These are phyloP conservation scores for Darevskia mixta DNA, from an alignment of 2,797 vertebrate species.

Conservation along the genomic window DNA sequence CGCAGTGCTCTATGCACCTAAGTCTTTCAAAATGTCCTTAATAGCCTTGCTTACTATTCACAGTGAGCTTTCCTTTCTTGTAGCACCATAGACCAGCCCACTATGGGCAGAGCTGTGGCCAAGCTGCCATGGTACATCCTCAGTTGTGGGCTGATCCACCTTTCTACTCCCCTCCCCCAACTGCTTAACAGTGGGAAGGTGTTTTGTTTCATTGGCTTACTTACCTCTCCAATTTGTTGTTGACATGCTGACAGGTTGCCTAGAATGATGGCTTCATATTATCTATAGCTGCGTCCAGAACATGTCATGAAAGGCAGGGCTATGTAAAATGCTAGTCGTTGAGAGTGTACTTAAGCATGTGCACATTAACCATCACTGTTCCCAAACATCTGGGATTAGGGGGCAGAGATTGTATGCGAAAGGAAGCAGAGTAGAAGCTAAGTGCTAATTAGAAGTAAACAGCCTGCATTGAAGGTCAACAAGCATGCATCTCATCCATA, in stretches of 20 bases:
- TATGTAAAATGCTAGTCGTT: background rate
- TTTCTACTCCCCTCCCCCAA: too few relatives aligned
- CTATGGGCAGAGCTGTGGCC: background rate
- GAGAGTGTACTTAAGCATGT: background rate
- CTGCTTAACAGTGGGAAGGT: background rate
- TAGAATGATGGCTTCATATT: background rate
- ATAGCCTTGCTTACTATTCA: background rate
- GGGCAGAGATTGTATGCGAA: background rate
- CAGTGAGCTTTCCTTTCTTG: background rate
- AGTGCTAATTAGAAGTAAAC: conserved; percentile 35
- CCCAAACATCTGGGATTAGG: background rate
- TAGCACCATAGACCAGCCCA: background rate
- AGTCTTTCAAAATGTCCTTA: background rate
- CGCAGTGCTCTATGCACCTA: background rate
- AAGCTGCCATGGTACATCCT: background rate
- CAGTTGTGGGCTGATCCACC: background rate
- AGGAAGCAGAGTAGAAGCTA: background rate
- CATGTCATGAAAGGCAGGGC: background rate
- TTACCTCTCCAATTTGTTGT: background rate
- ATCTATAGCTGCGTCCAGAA: background rate
- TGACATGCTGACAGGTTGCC: background rate
- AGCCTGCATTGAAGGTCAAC: background rate
- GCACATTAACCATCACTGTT: background rate
- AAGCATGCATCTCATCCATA: conserved; percentile 6
- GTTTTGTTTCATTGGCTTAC: background rate